Percentiles rank a stretch among this genome's conserved stretches.
Evolutionary conservation across 2,113 vertebrate species (phyloP).

Genomic region (Neogale vison): DNA sequence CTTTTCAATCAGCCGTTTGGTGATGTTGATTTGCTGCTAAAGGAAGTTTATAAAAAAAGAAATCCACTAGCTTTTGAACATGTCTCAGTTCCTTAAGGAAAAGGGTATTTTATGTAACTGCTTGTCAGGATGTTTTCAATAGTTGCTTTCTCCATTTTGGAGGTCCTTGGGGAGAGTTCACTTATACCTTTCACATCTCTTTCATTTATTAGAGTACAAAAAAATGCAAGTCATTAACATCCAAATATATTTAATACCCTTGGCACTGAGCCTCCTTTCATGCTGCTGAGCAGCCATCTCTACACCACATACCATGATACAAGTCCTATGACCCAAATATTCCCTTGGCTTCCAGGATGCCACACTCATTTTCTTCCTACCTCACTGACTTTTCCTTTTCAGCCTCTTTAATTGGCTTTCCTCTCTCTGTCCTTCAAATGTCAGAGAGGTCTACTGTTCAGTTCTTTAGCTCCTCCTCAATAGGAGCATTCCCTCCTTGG

Average conservation of each 20-base stretch:
- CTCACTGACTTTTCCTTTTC: neutral
- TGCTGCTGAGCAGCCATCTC: neutral
- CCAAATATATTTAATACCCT: neutral
- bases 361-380: neutral
- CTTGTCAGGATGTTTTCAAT: neutral
- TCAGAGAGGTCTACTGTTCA: neutral
- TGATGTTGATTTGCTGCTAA: conserved; percentile 35
- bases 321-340: neutral
- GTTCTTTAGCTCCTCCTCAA: neutral
- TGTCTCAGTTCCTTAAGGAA: neutral
- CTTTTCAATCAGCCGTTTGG: conserved; percentile 46
- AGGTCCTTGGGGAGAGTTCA: neutral
- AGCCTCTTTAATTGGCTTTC: neutral
- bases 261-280: neutral
- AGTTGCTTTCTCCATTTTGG: neutral
- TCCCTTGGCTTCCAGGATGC: neutral
- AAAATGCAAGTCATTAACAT: neutral
- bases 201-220: conserved; percentile 32
- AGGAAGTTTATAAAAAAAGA: neutral
- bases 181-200: neutral
- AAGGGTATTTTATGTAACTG: neutral
- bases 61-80: neutral
- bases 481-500: neutral
- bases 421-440: neutral
- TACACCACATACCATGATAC: fast-evolving